Evolutionary conservation across 2,888 invertebrate species (phyloP).

Genomic region (Nephrocerus scutellatus): DNA sequence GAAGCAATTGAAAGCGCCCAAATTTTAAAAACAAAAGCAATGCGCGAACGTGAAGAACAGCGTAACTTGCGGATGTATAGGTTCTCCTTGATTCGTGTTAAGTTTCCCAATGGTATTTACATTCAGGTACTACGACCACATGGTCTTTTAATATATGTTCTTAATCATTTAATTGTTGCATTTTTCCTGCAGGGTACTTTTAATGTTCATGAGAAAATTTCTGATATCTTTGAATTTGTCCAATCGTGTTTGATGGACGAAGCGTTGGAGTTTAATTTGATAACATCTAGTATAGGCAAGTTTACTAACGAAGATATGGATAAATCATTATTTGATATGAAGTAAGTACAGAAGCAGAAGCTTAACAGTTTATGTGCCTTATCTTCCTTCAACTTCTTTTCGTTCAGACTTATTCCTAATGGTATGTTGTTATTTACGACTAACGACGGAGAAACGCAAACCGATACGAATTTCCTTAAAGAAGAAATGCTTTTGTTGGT

Average conservation of each 20-base stretch:
- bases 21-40: conserved; percentile 86
- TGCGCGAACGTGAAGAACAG: conserved; percentile 85
- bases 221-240: conserved; percentile 70
- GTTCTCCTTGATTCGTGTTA: conserved; percentile 75
- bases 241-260: conserved; percentile 65
- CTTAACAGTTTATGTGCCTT: conserved; percentile 5
- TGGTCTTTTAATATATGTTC: too few relatives aligned
- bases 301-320: conserved; percentile 60
- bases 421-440: conserved; percentile 70
- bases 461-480: conserved; percentile 59
- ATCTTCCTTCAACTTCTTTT: not conserved
- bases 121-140: too few relatives aligned
- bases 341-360: conserved; percentile 28
- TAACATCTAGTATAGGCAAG: conserved; percentile 58
- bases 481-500: conserved; percentile 69
- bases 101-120: conserved; percentile 81
- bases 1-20: conserved; percentile 74
- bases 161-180: conserved; percentile 2
- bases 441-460: conserved; percentile 48
- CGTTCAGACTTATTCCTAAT: conserved; percentile 67
- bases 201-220: conserved; percentile 71
- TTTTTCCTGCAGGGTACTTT: conserved; percentile 77
- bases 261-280: conserved; percentile 64
- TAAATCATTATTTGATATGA: conserved; percentile 64
- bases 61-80: conserved; percentile 74